Evolutionary conservation across 2,113 vertebrate species (phyloP).

Genomic region (Coregonus clupeaformis): DNA sequence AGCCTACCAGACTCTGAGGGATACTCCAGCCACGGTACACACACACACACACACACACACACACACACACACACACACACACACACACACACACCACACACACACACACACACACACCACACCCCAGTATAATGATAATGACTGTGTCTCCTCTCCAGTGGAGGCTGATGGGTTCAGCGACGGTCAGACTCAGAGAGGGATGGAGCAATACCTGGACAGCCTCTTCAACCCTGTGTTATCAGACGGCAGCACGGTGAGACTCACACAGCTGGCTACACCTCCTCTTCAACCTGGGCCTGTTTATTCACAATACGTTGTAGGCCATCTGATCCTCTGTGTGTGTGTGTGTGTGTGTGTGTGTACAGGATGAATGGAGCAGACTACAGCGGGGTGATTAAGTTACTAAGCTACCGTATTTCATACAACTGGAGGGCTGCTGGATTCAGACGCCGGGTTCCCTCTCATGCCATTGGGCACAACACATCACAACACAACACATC

Average conservation of each 20-base stretch:
- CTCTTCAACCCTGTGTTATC: constrained; percentile 92
- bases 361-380: constrained; percentile 60
- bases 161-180: constrained; percentile 79
- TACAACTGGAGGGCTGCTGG: not conserved
- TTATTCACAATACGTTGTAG: not conserved
- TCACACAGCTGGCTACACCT: not conserved
- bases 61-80: too few relatives aligned
- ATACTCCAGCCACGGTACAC: constrained; percentile 75
- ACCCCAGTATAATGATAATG: not conserved
- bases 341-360: too few relatives aligned
- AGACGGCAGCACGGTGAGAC: constrained; percentile 78
- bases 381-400: constrained; percentile 62
- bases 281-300: too few relatives aligned
- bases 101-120: not conserved
- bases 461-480: too few relatives aligned
- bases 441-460: too few relatives aligned
- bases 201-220: constrained; percentile 95
- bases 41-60: constrained; percentile 16
- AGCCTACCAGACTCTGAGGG: constrained; percentile 72
- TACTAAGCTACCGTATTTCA: constrained; percentile 70
- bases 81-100: not conserved
- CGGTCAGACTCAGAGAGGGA: constrained; percentile 80
- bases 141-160: constrained; percentile 8
- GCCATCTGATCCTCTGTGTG: not conserved
- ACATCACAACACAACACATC: too few relatives aligned